A percentile compares a stretch with the other conserved stretches of the same genome.
Evolutionary conservation across 2,113 vertebrate species (phyloP).

Genomic region (Spermophilus dauricus): DNA sequence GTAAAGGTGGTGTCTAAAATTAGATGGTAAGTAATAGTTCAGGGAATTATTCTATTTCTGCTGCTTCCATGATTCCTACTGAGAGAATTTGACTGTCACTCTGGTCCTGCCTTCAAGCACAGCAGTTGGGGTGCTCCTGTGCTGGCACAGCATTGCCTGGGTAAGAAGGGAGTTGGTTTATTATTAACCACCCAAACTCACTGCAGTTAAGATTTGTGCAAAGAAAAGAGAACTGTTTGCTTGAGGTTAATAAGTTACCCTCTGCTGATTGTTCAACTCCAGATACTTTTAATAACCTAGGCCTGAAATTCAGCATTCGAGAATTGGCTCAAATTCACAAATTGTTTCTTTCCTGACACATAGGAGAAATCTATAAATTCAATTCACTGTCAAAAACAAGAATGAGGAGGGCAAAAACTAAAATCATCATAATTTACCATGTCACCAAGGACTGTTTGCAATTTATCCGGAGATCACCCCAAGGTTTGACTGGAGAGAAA

Average conservation of each 20-base stretch:
- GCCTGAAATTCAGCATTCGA: slow-evolving; percentile 33
- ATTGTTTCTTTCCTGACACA: slow-evolving; percentile 52
- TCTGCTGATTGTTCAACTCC: neutral
- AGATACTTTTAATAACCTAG: slow-evolving; percentile 33
- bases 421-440: slow-evolving; percentile 47
- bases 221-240: slow-evolving; percentile 28
- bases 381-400: neutral
- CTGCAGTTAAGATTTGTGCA: neutral
- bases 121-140: no score
- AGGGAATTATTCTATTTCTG: neutral
- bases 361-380: slow-evolving; percentile 44
- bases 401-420: neutral
- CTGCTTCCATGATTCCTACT: neutral
- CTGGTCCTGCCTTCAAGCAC: no score
- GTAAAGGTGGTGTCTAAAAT: neutral
- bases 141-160: neutral
- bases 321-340: slow-evolving; percentile 4
- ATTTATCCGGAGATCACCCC: slow-evolving; percentile 15
- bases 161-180: neutral
- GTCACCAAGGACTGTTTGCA: neutral
- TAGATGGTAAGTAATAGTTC: neutral
- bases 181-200: neutral
- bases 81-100: neutral
- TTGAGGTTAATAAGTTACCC: slow-evolving; percentile 50
- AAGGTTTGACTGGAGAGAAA: neutral